Evolutionary conservation across 2,797 vertebrate genomes (phyloP), one percentile per base, ranked within the genome.

Genomic region (Allobates femoralis): DNA sequence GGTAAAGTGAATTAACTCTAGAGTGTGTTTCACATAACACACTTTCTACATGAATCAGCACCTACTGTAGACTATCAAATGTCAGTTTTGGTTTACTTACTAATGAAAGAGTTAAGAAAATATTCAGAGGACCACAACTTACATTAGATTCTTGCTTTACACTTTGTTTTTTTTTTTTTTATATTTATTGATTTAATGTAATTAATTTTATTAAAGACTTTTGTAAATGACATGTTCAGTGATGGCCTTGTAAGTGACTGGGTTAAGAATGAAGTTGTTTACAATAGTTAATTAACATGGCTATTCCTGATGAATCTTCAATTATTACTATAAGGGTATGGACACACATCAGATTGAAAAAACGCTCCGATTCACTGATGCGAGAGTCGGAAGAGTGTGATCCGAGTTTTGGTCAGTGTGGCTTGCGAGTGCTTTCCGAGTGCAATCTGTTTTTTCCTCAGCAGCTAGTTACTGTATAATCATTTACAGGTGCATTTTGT

Each of bases 1-100:
- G 28, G 30, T 34, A 53, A 32, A 56, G 75, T 58, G 75, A 77
- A 77, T 77, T 56, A 77, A 28, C 30, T 56, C 51, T 12, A 56
- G 75, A 23, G 5, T 55, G 16, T 73, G 46, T 30, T 30, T 50
- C 26, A 76, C 28, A 53, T 77, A 77, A 56, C 28, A 32, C 23
- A 34, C 51, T 56, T 32, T 77, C 26, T 77, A 18, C 28, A 34
- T 77, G 73, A 51, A 51, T 75, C 46, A 78, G 51, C 76, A 78
- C 30, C 60, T 62, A n/a, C n/a, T n/a, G n/a, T n/a, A 23, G 23
- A 79, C 77, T 77, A 77, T 23, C 51, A 56, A 56, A 77, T 77
- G 28, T 56, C 75, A 77, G 23, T 34, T 10, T 46, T 5, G 26
- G 19, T 19, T 23, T 14, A 56, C 56, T 51, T 51, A 8, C 50